These are phyloP conservation scores for Stratiomys singularior DNA, from an alignment of 2,888 invertebrate genomes.

Conservation along the genomic window DNA sequence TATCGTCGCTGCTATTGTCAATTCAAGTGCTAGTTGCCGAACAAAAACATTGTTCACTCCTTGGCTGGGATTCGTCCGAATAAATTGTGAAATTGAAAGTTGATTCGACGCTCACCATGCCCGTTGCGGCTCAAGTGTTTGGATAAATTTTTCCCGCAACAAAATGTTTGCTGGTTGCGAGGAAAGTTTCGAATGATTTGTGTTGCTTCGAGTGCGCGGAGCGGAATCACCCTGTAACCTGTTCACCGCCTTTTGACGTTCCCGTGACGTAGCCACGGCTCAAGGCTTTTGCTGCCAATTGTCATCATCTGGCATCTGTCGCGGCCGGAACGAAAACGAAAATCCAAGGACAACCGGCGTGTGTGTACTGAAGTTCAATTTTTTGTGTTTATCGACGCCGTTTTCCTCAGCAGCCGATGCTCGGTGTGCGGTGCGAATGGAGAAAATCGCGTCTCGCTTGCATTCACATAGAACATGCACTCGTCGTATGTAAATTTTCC, in stretches of 20 bases:
- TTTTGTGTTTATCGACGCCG: not conserved
- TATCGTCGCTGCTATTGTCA: not conserved
- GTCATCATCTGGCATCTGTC: constrained; percentile 4
- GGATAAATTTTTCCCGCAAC: not conserved
- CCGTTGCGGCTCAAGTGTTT: not conserved
- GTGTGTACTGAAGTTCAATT: not conserved
- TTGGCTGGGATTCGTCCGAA: not conserved
- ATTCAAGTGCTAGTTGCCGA: constrained; percentile 7
- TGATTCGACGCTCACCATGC: not conserved
- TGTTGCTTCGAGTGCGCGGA: not conserved
- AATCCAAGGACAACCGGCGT: constrained; percentile 24
- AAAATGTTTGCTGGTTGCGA: not conserved
- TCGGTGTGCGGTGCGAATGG: not conserved
- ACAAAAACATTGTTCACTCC: not conserved
- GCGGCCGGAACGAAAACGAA: not conserved
- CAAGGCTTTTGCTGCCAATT: not conserved
- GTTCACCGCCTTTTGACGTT: constrained; percentile 1
- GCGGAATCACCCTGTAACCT: constrained; percentile 30
- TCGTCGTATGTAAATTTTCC: constrained; percentile 18
- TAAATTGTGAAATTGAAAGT: not conserved
- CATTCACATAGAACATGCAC: constrained; percentile 11
- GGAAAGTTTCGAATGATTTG: not conserved
- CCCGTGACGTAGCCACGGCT: constrained; percentile 24
- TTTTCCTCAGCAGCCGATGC: constrained; percentile 1
- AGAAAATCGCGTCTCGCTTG: constrained; percentile 5